Evolutionary conservation across 2,113 vertebrate genomes (phyloP), one percentile per base, ranked within the genome.

Genomic region (Atherinomorus stipes): DNA sequence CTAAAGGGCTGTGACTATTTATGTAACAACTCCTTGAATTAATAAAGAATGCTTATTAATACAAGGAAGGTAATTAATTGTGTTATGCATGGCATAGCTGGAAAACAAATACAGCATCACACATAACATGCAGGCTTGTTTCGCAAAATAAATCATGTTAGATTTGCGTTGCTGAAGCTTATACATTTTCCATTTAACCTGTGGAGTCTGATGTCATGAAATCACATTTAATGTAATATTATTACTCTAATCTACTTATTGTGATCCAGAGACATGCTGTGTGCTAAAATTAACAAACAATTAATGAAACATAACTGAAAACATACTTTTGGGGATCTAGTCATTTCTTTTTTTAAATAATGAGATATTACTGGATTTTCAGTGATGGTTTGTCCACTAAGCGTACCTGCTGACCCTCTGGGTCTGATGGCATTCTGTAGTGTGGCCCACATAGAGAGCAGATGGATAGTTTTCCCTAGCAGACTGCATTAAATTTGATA

Each of bases 11-110:
- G 44, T 26, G 67, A 76, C 78, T 84, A 51, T 87, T 85, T 74
- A 64, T 78, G 62, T 72, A 71, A 40, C 63, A 75, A 73, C 54
- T 44, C 66, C 69, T 62, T 3, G 25, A 54, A 76, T 78, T 76
- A 77, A 71, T 80, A 65, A 52, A 67, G 34, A 63, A 78, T 77
- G 65, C 63, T 83, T 81, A 83, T 80, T 80, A 80, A 82, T 81
- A 64, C 51, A 81, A 59, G 58, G 67, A 28, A 9, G 26, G 52
- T 83, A 74, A 85, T 85, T 73, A 73, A 85, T 53, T 75, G 77
- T 64, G 63, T 56, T 71, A 56, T 57, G 53, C 45, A 65, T 49
- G 53, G 57, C 21, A 60, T 62, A 19, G 59, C 66, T 64, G 52
- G 10, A 44, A 76, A 84, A 73, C 28, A 84, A 83, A 83, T 50